A percentile compares a stretch with the other conserved stretches of the same genome.
Conservation (phyloP, 2,888 invertebrate genomes). For the Lasioglossum villosulum region DNA sequence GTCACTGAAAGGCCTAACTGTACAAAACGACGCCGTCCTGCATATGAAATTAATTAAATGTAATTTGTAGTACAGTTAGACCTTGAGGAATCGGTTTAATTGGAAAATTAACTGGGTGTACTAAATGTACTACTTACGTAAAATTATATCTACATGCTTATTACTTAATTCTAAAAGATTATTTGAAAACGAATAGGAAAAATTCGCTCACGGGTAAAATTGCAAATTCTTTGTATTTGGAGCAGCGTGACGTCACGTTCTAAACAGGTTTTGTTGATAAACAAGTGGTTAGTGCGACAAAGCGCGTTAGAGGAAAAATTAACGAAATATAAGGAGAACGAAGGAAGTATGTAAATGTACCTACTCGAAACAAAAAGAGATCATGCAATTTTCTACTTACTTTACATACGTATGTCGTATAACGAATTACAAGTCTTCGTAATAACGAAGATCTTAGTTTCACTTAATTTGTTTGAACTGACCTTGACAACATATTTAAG, state of each 20-base stretch:
- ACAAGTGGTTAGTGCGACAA: neutral
- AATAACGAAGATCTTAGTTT: too few species aligned
- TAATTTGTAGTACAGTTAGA: neutral
- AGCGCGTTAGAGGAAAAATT: neutral
- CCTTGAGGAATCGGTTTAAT: neutral
- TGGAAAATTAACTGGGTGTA: neutral
- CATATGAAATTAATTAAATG: neutral
- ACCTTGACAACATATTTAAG: too few species aligned
- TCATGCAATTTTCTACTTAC: too few species aligned
- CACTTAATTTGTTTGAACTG: too few species aligned
- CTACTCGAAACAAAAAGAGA: neutral
- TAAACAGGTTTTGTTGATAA: neutral
- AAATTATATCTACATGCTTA: neutral
- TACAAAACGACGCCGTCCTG: neutral
- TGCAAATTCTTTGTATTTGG: neutral
- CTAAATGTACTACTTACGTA: neutral
- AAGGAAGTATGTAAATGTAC: neutral
- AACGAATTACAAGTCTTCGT: neutral
- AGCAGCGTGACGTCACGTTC: neutral
- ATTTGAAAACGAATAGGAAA: neutral
- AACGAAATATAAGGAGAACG: neutral
- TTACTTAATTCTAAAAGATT: neutral
- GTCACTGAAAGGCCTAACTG: neutral
- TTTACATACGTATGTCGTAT: too few species aligned
- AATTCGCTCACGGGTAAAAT: neutral